A percentile compares a stretch with the other conserved stretches of the same genome.
phyloP scores from a whole-genome alignment of 2,113 vertebrate species.

The Ginglymostoma cirratum region DNA sequence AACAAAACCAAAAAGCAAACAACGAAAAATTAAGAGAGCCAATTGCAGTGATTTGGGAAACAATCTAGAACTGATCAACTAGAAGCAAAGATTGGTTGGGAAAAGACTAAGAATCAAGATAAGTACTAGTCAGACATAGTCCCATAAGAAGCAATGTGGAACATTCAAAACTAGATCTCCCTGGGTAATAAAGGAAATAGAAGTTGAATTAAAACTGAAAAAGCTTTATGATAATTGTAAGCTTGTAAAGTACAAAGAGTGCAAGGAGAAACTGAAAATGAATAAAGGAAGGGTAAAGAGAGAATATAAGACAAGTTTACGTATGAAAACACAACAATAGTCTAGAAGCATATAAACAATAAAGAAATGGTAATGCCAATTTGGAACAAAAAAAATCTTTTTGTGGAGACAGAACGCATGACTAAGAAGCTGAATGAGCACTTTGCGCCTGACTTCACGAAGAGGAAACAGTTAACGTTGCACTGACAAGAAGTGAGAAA shows the following conservation, averaged over 20 bases:
- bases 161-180: background rate
- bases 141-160: background rate
- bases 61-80: background rate
- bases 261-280: background rate
- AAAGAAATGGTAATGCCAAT: background rate
- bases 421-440: background rate
- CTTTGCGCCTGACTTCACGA: background rate
- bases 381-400: background rate
- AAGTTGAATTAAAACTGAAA: background rate
- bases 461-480: too few species aligned
- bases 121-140: background rate
- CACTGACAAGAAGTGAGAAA: too few species aligned
- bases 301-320: background rate
- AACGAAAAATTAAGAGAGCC: background rate
- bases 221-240: background rate
- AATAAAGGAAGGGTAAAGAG: background rate
- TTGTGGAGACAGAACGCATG: background rate
- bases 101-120: background rate
- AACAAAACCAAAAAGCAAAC: background rate
- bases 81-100: background rate
- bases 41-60: background rate
- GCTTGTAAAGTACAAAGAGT: background rate
- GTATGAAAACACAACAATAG: background rate
- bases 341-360: background rate
- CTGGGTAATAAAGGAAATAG: background rate